These are phyloP conservation scores for Rhimphoctona megacephalus DNA, from an alignment of 2,888 invertebrate species.

Conservation along the genomic window DNA sequence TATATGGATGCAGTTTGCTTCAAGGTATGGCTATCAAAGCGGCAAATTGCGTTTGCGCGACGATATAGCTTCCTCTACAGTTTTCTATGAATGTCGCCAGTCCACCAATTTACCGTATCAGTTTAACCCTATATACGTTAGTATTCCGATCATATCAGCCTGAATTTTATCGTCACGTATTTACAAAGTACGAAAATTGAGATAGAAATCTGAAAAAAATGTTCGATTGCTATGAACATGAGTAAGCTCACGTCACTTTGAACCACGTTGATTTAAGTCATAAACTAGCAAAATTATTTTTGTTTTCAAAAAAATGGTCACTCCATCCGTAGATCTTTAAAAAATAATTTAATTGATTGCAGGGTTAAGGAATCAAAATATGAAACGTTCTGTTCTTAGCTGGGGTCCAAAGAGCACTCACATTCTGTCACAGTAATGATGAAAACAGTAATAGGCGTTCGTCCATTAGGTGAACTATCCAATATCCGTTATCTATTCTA, in stretches of 20 bases:
- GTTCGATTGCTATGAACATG: neutral
- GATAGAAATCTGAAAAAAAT: neutral
- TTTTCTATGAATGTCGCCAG: constrained; percentile 14
- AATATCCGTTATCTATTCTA: constrained; percentile 55
- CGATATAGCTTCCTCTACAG: constrained; percentile 6
- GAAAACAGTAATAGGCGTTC: constrained; percentile 13
- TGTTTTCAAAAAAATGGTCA: neutral
- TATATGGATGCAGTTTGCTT: constrained; percentile 7
- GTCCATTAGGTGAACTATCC: constrained; percentile 30
- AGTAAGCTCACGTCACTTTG: neutral
- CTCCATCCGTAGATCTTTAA: neutral
- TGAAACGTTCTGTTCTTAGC: neutral
- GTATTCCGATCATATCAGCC: constrained; percentile 21
- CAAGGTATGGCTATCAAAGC: constrained; percentile 72
- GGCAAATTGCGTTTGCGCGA: constrained; percentile 73
- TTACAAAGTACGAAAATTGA: constrained; percentile 7
- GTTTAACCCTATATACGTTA: neutral
- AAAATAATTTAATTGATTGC: neutral
- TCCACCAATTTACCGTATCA: constrained; percentile 25
- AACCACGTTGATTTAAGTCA: neutral
- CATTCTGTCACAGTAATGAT: neutral
- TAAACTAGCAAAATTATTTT: neutral
- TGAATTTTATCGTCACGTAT: constrained; percentile 10
- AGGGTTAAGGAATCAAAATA: neutral
- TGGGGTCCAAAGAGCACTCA: neutral